These are phyloP conservation scores for Zenarchopterus dispar DNA, from an alignment of 2,797 vertebrate genomes.

Conservation along the genomic window DNA sequence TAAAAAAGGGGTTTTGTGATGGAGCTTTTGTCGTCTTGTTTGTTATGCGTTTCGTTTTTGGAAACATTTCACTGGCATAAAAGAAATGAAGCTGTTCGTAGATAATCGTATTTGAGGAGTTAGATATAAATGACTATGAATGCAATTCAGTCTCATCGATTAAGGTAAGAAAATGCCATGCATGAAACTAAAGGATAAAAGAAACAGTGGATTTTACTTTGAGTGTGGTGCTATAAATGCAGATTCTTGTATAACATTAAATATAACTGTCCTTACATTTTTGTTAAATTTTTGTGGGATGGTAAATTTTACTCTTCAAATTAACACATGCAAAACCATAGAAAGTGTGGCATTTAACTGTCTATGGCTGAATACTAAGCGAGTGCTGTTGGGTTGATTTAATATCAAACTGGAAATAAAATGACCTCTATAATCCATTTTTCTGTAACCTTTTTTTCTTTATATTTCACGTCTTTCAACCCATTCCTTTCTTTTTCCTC, in stretches of 20 bases:
- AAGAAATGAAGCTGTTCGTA: not conserved
- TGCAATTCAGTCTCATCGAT: slow-evolving; percentile 45
- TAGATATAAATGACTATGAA: slow-evolving; percentile 58
- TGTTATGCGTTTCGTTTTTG: slow-evolving; percentile 28
- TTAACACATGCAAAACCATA: no score
- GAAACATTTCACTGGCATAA: slow-evolving; percentile 3
- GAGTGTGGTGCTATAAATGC: not conserved
- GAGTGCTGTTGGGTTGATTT: not conserved
- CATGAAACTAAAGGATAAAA: not conserved
- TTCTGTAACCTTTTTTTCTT: not conserved
- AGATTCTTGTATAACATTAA: no score
- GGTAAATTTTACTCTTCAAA: no score
- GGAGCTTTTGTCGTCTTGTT: slow-evolving; percentile 2
- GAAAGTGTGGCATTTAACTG: no score
- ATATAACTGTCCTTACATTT: no score
- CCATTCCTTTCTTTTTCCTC: slow-evolving; percentile 8
- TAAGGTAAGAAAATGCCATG: slow-evolving; percentile 62
- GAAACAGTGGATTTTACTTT: not conserved
- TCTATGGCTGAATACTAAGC: no score
- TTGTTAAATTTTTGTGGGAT: no score
- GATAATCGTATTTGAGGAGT: slow-evolving; percentile 2
- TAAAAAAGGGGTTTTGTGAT: slow-evolving; percentile 11
- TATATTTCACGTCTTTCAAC: slow-evolving; percentile 9
- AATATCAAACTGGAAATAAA: slow-evolving; percentile 3
- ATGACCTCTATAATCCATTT: not conserved